These are phyloP conservation scores for Notolepis coatsorum DNA, from an alignment of 2,797 vertebrate species.

Conservation along the genomic window DNA sequence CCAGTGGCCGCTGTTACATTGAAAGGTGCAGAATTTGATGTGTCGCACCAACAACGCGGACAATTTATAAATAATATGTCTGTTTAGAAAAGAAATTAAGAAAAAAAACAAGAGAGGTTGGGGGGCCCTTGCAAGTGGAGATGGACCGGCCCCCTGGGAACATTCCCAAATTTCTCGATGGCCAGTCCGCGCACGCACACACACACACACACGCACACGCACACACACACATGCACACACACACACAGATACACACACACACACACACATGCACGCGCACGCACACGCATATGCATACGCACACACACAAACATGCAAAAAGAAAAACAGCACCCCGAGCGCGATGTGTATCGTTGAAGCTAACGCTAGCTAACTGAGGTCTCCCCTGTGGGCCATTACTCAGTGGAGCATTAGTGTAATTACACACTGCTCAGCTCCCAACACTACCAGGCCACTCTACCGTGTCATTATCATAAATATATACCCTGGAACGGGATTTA, in stretches of 20 bases:
- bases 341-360: conserved; percentile 49
- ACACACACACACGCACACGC: not conserved
- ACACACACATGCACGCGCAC: not conserved
- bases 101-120: too few relatives aligned
- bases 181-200: not conserved
- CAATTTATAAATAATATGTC: too few relatives aligned
- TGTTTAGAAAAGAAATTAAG: too few relatives aligned
- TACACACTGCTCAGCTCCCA: conserved; percentile 74
- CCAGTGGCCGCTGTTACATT: too few relatives aligned
- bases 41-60: too few relatives aligned
- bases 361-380: conserved; percentile 52
- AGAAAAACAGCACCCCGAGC: not conserved
- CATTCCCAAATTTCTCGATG: too few relatives aligned
- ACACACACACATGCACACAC: conserved; percentile 11
- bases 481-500: conserved; percentile 73
- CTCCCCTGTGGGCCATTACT: conserved; percentile 75
- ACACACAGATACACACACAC: not conserved
- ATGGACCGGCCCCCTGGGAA: too few relatives aligned
- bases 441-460: conserved; percentile 64
- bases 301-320: not conserved
- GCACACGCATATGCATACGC: not conserved
- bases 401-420: conserved; percentile 77
- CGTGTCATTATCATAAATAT: conserved; percentile 76
- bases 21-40: too few relatives aligned
- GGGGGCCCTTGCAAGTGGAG: too few relatives aligned